Conservation (phyloP, 1,140 invertebrate species). For the Drosophila prosaltans region DNA sequence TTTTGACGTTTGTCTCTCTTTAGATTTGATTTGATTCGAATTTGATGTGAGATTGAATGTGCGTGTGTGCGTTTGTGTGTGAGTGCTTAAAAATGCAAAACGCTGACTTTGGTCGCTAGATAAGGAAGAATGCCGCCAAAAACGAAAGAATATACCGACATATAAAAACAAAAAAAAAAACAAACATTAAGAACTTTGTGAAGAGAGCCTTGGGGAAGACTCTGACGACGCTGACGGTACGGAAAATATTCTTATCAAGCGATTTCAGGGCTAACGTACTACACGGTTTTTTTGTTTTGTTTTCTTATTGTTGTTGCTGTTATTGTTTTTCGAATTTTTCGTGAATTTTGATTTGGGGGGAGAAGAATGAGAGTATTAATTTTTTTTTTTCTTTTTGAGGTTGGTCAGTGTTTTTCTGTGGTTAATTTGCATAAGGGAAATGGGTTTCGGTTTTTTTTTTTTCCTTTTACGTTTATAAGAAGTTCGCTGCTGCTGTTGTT, state of each 20-base stretch:
- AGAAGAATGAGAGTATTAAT: slow-evolving; percentile 25
- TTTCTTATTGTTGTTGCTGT: not conserved
- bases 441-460: not conserved
- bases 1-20: not conserved
- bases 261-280: slow-evolving; percentile 39
- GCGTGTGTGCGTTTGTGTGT: not conserved
- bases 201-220: slow-evolving; percentile 5
- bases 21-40: slow-evolving; percentile 5
- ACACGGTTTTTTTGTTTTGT: not conserved
- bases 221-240: not conserved
- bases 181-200: not conserved
- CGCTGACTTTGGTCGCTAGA: not conserved
- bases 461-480: not conserved
- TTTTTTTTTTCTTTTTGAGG: slow-evolving; percentile 43
- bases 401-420: slow-evolving; percentile 58
- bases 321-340: slow-evolving; percentile 41
- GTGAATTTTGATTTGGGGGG: slow-evolving; percentile 37
- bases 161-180: not conserved
- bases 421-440: slow-evolving; percentile 11
- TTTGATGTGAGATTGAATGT: not conserved
- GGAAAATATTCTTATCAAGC: slow-evolving; percentile 35
- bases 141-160: too few species aligned
- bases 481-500: slow-evolving; percentile 9
- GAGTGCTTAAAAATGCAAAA: not conserved
- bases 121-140: slow-evolving; percentile 13